A percentile compares a stretch with the other conserved stretches of the same genome.
These are phyloP conservation scores for Gadopsis bispinosus DNA, from an alignment of 2,797 vertebrate genomes.

Conservation along the genomic window DNA sequence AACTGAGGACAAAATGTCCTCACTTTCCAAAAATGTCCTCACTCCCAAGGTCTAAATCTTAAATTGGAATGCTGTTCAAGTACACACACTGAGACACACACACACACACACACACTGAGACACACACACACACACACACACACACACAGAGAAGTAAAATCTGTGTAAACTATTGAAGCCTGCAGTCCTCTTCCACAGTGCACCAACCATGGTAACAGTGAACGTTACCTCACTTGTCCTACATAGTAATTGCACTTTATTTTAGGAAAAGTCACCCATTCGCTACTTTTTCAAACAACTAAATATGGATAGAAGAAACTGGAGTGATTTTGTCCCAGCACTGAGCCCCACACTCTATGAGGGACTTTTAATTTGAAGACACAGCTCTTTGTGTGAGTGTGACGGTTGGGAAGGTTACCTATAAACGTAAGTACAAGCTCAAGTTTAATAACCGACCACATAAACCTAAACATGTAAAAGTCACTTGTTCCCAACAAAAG, in stretches of 20 bases:
- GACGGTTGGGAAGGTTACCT: neutral
- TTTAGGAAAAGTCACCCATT: neutral
- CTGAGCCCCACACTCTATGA: too few species aligned
- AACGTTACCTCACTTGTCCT: neutral
- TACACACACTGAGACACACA: neutral
- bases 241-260: neutral
- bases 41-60: too few species aligned
- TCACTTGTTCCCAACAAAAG: neutral
- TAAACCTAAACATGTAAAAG: neutral
- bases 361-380: neutral
- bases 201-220: neutral
- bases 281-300: too few species aligned
- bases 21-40: neutral
- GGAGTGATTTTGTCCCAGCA: too few species aligned
- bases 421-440: neutral
- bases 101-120: neutral
- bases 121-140: neutral
- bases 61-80: too few species aligned
- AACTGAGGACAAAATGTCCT: too few species aligned
- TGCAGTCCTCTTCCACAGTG: neutral
- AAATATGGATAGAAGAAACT: too few species aligned
- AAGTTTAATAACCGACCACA: neutral
- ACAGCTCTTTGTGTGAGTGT: neutral
- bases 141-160: neutral
- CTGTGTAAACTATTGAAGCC: neutral